These are phyloP conservation scores for Gopherus flavomarginatus DNA, from an alignment of 2,113 vertebrate species.

Conservation along the genomic window DNA sequence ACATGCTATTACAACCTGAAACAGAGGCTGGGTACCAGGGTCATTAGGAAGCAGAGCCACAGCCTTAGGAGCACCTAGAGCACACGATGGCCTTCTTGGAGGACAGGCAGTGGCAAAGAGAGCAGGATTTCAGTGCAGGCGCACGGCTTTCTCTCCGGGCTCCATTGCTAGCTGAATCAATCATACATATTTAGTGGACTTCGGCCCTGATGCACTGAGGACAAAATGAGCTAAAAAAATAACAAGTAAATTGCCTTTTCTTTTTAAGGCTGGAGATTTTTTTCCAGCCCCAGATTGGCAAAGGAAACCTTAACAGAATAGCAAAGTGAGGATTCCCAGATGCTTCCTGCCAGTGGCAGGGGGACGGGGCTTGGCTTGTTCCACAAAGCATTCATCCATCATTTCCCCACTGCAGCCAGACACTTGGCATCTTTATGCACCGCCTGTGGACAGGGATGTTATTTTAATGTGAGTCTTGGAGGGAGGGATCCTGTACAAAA, in stretches of 20 bases:
- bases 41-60: neutral
- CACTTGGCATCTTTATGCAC: neutral
- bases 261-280: neutral
- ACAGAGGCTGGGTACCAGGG: neutral
- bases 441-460: neutral
- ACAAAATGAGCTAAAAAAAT: accelerated
- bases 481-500: neutral
- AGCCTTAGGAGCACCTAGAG: neutral
- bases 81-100: neutral
- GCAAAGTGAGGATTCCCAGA: conserved; percentile 8
- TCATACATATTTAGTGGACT: neutral
- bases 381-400: neutral
- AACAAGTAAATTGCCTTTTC: neutral
- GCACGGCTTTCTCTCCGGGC: neutral
- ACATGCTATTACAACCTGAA: neutral
- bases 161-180: neutral
- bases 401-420: accelerated
- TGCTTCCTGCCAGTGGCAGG: neutral
- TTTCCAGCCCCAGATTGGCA: neutral
- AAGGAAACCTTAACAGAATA: neutral
- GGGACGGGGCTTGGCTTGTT: neutral
- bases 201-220: accelerated
- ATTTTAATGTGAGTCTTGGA: neutral
- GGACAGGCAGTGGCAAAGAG: neutral
- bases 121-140: neutral